Evolutionary conservation across 2,797 vertebrate species (phyloP), one percentile per base, ranked within the genome.

Genomic region (Bradypodion ventrale): DNA sequence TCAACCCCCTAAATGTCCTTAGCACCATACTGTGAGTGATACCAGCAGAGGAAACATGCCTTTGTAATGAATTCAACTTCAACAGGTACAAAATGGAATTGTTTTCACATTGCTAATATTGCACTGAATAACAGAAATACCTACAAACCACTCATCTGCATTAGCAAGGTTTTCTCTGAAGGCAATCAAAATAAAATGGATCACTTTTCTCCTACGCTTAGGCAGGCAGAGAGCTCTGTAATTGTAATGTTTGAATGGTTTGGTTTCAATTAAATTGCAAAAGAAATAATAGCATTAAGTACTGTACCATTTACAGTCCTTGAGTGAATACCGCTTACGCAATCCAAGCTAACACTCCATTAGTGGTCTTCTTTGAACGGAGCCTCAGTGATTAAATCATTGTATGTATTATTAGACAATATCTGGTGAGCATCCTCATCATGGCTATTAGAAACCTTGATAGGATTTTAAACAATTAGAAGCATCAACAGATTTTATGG

Each of bases 331-430:
- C 66, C 86, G 86, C 80, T 87, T 89, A 85, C 1, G 2, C 40
- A 87, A 69, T 86, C 56, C 83, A 25, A 27, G 90, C 84, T 90
- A 86, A 74, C 77, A 89, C 19, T 63, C 59, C 79, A 85, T 90
- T 92, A 91, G 72, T 74, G 85, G 44, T 56, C 85, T 89, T 93
- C 86, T 86, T 25, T 25, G 89, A 76, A 88, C 85, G 66, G 85
- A 93, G 87, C 46, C 56, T 83, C 10, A 66, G 80, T 91, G 79
- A 92, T 91, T 94, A 91, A 91, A 92, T 88, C 88, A 90, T 84
- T 92, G 40, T 65, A 40, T 76, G 35, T 78, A 63, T 82, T 89
- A 80, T 56, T 82, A 90, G 87, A 91, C 87, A 87, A 88, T 85
- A 91, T 66, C 84, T 32, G 84, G 81, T 87, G 88, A 92, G 63